Evolutionary conservation across 2,888 invertebrate genomes (phyloP).

Genomic region (Chrysodeixis includens): DNA sequence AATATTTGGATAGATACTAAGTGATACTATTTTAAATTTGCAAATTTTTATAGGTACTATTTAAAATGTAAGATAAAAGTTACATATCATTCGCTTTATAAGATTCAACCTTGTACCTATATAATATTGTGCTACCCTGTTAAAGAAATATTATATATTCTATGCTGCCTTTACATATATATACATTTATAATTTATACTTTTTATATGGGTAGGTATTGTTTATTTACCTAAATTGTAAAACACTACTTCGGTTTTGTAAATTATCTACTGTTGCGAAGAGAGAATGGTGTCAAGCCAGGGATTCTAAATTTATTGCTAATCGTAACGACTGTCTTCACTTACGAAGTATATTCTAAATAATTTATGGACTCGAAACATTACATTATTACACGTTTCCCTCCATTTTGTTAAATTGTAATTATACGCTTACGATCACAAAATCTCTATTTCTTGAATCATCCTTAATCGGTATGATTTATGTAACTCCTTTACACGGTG

Average conservation of each 20-base stretch:
- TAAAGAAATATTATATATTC: conserved; percentile 68
- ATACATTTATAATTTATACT: conserved; percentile 47
- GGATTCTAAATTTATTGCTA: conserved; percentile 30
- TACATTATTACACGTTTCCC: conserved; percentile 31
- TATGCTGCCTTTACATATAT: conserved; percentile 72
- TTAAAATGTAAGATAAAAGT: conserved; percentile 80
- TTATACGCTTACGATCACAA: conserved; percentile 20
- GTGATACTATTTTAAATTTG: conserved; percentile 80
- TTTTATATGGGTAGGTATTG: conserved; percentile 49
- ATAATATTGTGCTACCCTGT: conserved; percentile 70
- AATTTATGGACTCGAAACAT: conserved; percentile 13
- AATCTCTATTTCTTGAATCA: background rate
- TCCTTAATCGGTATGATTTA: conserved; percentile 1
- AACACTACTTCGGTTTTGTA: conserved; percentile 32
- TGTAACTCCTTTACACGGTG: conserved; percentile 26
- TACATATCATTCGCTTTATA: conserved; percentile 89
- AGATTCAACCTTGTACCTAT: conserved; percentile 75
- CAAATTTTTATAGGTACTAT: conserved; percentile 67
- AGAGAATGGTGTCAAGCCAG: conserved; percentile 21
- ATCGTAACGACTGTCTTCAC: conserved; percentile 21
- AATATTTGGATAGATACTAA: conserved; percentile 65
- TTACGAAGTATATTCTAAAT: background rate
- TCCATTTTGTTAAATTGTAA: conserved; percentile 32
- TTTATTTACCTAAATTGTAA: conserved; percentile 36
- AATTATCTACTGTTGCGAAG: conserved; percentile 22